Evolutionary conservation across 2,797 vertebrate species (phyloP).

Genomic region (Sebastes cheni): DNA sequence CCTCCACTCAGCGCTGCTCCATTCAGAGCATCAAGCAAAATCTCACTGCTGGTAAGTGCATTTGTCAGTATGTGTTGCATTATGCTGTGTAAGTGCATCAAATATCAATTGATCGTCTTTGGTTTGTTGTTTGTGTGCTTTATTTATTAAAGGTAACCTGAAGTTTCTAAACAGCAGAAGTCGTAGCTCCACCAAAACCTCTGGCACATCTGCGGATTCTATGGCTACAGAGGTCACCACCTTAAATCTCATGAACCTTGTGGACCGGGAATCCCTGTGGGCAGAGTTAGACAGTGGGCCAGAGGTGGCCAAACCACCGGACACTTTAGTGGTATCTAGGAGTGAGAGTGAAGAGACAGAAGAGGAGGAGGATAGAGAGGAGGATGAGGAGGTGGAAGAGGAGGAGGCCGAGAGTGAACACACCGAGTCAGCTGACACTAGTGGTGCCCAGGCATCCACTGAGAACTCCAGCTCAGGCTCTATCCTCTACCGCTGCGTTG

Average conservation of each 20-base stretch:
- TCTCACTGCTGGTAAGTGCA: conserved; percentile 81
- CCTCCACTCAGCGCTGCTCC: conserved; percentile 90
- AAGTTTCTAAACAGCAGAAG: conserved; percentile 81
- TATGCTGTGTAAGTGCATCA: background rate
- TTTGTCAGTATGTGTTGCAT: background rate
- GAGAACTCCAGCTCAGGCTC: conserved; percentile 92
- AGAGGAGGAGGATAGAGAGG: conserved; percentile 32
- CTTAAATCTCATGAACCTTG: conserved; percentile 81
- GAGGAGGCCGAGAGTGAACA: conserved; percentile 87
- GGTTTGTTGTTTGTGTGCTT: background rate
- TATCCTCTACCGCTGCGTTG: conserved; percentile 75
- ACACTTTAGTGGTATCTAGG: conserved; percentile 57
- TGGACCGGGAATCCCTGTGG: conserved; percentile 95
- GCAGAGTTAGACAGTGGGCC: conserved; percentile 88
- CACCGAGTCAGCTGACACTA: conserved; percentile 94
- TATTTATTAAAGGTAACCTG: conserved; percentile 79
- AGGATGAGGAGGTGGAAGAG: conserved; percentile 37
- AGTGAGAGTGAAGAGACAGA: conserved; percentile 70
- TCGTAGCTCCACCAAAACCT: conserved; percentile 72
- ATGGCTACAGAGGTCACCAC: conserved; percentile 79
- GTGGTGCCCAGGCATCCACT: conserved; percentile 84
- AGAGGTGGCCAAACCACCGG: conserved; percentile 62
- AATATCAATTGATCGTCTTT: background rate
- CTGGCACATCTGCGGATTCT: conserved; percentile 47
- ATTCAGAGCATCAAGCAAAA: conserved; percentile 89